Evolutionary conservation across 2,797 vertebrate genomes (phyloP).

Genomic region (Pipistrellus nathusii): DNA sequence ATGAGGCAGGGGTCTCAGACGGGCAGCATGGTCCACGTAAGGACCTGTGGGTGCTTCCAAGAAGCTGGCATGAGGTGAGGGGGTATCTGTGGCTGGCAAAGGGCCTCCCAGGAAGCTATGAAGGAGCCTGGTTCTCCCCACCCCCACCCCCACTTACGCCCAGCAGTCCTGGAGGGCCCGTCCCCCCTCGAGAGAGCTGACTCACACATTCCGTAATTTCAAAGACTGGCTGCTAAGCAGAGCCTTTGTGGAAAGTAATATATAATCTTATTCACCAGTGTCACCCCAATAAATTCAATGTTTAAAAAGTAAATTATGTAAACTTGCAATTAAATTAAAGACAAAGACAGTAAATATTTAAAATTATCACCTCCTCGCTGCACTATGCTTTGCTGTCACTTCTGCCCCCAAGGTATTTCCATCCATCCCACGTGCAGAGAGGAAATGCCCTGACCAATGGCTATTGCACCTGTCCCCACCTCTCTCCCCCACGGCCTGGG

Average conservation of each 20-base stretch:
- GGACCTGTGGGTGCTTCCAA: background rate
- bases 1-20: too few relatives aligned
- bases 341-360: background rate
- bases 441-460: rapidly evolving
- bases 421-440: rapidly evolving
- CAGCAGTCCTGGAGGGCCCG: rapidly evolving
- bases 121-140: background rate
- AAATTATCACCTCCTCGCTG: background rate
- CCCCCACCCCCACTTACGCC: rapidly evolving
- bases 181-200: background rate
- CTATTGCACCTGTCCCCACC: rapidly evolving
- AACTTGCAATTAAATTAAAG: background rate
- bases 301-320: background rate
- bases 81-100: rapidly evolving
- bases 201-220: background rate
- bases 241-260: background rate
- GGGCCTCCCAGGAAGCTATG: rapidly evolving
- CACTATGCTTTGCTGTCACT: rapidly evolving
- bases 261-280: background rate
- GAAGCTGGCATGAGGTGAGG: background rate
- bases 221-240: background rate
- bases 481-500: background rate
- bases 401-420: too few relatives aligned
- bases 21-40: background rate
- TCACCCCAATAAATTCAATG: background rate